Percentiles rank a stretch among this genome's conserved stretches.
Evolutionary conservation across 2,888 invertebrate species (phyloP).

Genomic region (Coelinius sp.): DNA sequence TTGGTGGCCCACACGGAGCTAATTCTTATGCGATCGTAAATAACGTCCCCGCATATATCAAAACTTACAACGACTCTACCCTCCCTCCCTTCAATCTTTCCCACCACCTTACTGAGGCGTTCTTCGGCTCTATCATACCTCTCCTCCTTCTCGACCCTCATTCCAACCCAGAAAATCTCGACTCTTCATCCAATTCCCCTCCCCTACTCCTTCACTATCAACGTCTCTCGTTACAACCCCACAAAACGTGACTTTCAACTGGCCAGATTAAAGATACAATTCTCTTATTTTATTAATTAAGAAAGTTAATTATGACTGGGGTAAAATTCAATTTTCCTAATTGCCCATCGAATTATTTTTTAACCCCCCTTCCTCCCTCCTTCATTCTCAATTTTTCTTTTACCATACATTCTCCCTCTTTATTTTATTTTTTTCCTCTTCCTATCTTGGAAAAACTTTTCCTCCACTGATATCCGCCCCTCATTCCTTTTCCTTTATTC

Average conservation of each 20-base stretch:
- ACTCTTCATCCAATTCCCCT: slow-evolving; percentile 36
- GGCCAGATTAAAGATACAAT: slow-evolving; percentile 62
- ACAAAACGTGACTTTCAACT: slow-evolving; percentile 52
- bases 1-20: slow-evolving; percentile 56
- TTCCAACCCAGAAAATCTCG: slow-evolving; percentile 12
- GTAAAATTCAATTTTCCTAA: slow-evolving; percentile 63
- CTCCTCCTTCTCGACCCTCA: slow-evolving; percentile 1
- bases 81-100: slow-evolving; percentile 18
- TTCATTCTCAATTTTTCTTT: slow-evolving; percentile 11
- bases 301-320: slow-evolving; percentile 59
- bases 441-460: slow-evolving; percentile 13
- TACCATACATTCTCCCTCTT: slow-evolving; percentile 15
- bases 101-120: slow-evolving; percentile 22
- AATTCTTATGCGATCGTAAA: slow-evolving; percentile 69
- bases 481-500: slow-evolving; percentile 27
- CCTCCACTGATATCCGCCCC: slow-evolving; percentile 16
- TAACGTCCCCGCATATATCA: slow-evolving; percentile 67
- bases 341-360: slow-evolving; percentile 58
- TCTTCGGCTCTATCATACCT: slow-evolving; percentile 13
- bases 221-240: slow-evolving; percentile 31
- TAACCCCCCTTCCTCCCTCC: neutral
- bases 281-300: slow-evolving; percentile 63
- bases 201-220: slow-evolving; percentile 21
- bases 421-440: too few relatives aligned
- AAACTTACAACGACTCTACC: slow-evolving; percentile 61